phyloP scores from a whole-genome alignment of 2,113 vertebrate species.

The Phrynosoma platyrhinos region DNA sequence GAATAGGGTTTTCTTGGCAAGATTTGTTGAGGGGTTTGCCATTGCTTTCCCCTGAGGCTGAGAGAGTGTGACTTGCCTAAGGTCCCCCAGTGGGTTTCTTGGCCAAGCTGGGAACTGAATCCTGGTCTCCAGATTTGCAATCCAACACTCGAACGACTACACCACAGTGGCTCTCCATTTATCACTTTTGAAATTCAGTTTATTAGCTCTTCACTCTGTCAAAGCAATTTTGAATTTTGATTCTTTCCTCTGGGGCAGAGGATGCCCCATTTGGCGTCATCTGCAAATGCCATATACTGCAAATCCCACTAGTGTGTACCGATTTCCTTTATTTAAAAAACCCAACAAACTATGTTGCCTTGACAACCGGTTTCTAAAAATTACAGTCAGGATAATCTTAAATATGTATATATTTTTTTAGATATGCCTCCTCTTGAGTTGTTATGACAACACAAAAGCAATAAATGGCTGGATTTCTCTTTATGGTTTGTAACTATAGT shows the following conservation, averaged over 20 bases:
- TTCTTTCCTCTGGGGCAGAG: background rate
- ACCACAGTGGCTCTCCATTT: no score
- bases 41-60: no score
- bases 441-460: slow-evolving; percentile 69
- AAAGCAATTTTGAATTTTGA: background rate
- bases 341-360: slow-evolving; percentile 54
- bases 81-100: no score
- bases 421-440: slow-evolving; percentile 38
- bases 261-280: background rate
- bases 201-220: no score
- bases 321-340: background rate
- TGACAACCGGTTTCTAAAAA: slow-evolving; percentile 69
- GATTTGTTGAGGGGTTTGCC: no score
- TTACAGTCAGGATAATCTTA: slow-evolving; percentile 60
- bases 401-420: slow-evolving; percentile 4
- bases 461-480: background rate
- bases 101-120: no score
- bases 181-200: no score
- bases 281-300: background rate
- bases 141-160: no score
- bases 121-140: no score
- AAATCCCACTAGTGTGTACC: background rate
- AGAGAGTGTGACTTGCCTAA: no score
- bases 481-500: no score
- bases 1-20: no score